A percentile compares a stretch with the other conserved stretches of the same genome.
These are phyloP conservation scores for Petromus typicus DNA, from an alignment of 2,113 vertebrate genomes.

Conservation along the genomic window DNA sequence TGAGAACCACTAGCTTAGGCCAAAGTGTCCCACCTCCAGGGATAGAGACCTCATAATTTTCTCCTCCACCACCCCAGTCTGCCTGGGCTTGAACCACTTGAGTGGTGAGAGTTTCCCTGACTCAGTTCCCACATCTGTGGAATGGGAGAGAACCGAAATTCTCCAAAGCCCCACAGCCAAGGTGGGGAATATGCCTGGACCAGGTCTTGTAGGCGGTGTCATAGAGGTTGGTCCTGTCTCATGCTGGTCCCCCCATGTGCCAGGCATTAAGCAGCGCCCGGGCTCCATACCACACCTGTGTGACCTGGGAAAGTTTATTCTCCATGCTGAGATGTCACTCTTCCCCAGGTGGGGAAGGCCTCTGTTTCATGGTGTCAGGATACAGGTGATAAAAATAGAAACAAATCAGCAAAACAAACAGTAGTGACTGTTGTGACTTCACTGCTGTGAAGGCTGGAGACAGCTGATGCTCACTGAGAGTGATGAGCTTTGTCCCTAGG, in stretches of 20 bases:
- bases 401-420: neutral
- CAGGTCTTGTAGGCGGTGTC: neutral
- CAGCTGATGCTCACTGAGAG: neutral
- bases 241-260: accelerated
- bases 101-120: neutral
- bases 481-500: neutral
- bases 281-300: accelerated
- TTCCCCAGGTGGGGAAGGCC: neutral
- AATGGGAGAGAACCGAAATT: neutral
- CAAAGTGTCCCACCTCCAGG: neutral
- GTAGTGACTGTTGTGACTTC: neutral
- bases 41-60: neutral
- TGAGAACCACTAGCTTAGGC: neutral
- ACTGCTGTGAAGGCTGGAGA: neutral
- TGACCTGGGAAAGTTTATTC: neutral
- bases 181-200: neutral
- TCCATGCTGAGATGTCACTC: neutral
- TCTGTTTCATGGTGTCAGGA: neutral
- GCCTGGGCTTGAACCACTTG: neutral
- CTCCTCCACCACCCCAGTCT: neutral
- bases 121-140: neutral
- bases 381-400: neutral
- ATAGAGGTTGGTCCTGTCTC: neutral
- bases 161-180: neutral
- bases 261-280: neutral